Evolutionary conservation across 2,888 invertebrate genomes (phyloP), one percentile per base, ranked within the genome.

Genomic region (Crepidodera aurea): DNA sequence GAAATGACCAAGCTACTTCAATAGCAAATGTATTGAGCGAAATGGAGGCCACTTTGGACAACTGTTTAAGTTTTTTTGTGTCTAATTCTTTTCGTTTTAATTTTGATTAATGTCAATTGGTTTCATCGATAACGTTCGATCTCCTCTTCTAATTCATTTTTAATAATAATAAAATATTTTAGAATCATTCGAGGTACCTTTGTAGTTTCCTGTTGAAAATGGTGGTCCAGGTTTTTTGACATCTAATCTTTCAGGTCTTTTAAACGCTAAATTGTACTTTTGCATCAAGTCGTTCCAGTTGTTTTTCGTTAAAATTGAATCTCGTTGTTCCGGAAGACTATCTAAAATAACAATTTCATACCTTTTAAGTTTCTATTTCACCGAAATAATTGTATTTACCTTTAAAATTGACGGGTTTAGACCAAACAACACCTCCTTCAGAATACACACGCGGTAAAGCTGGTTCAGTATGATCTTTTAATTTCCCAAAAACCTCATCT

Each of bases 171-270:
- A n/a, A n/a, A n/a, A n/a, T n/a, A n/a, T n/a, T n/a, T n/a, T n/a
- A n/a, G n/a, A n/a, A n/a, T n/a, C n/a, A n/a, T n/a, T n/a, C n/a
- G n/a, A n/a, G 25, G 7, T 7, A 51, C 29, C 16, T 53, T 29
- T 32, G 32, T 55, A 34, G 19, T 55, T 48, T 32, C 55, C 10
- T 15, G 81, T 87, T 82, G 90, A 89, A 81, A 90, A 89, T 62
- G 87, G 88, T 51, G 96, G 95, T 61, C 95, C 95, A n/a, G 96
- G 95, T 83, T 96, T 96, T 83, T 96, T 96, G 51, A 95, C 95
- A 82, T 96, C 95, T 69, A 94, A 86, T 75, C 96, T 86, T 84
- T 95, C 95, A 73, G 91, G 90, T 74, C 95, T 87, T 73, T 92
- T 91, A 83, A 95, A 96, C 66, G 91, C 93, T 82, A 88, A 84